Base-by-base conservation (phyloP, 2,113 vertebrate genomes). In the Albula glossodonta region DNA sequence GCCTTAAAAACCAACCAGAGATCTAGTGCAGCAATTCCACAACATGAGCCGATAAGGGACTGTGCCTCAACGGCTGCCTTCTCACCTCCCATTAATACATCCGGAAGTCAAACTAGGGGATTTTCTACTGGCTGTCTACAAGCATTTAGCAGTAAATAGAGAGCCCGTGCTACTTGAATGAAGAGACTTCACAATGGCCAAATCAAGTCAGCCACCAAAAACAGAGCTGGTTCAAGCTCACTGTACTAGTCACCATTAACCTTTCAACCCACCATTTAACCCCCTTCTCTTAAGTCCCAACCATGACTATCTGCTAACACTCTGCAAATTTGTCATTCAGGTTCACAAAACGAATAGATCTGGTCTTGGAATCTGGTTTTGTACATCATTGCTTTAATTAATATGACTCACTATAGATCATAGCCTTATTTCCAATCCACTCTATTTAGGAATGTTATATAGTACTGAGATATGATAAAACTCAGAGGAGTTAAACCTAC, bases 81-180 rank as follows among this genome's bases (percentile, higher is more conserved):
- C n/a, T 88, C 88, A 77, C 81, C 84, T 79, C 90, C 60, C 84
- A 0, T 85, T 88, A 78, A 83, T 11, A 91, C 93, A 93, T 92
- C 92, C 93, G 92, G 88, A 49, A 88, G 87, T 87, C 87, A 82
- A 87, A 88, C 94, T 86, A 90, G 88, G 87, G 91, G 88, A 90
- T 92, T 93, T 90, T 92, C 57, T 91, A 88, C 84, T 90, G 87
- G 90, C 90, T 90, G 31, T 89, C 88, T 90, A 89, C 93, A 89
- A 86, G 88, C 89, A 88, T 87, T 92, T 82, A 89, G 78, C 31
- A 57, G 87, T 89, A 88, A 91, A 90, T 90, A 87, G 88, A 88
- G 92, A 90, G 90, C 87, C 89, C 63, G 87, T 51, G 7, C 86
- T 88, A 82, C 74, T 84, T 51, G 87, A 85, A 83, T 85, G 87